Evolutionary conservation across 2,113 vertebrate genomes (phyloP), one percentile per base, ranked within the genome.

Genomic region (Datnioides undecimradiatus): DNA sequence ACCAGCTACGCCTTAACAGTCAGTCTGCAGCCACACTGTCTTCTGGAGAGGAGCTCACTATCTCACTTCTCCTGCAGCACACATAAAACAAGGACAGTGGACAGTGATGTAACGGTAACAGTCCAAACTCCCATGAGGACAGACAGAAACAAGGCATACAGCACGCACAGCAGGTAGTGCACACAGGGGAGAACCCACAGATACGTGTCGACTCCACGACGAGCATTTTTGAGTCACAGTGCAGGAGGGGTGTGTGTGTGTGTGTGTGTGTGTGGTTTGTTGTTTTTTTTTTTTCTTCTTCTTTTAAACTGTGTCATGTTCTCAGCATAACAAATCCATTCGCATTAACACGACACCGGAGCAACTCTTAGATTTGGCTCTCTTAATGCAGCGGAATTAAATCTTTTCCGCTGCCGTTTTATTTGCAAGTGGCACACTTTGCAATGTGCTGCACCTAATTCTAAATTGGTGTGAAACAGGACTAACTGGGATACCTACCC

Each of bases 221-320:
- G 2, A 89, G 87, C 83, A 62, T 80, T 75, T 89, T 73, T 84
- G 14, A 87, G 75, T 92, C 90, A 92, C 92, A 90, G 92, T 92
- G 89, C 86, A 87, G 80, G 72, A 87, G 59, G 62, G 64, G 70
- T 59, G 85, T n/a, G n/a, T n/a, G n/a, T n/a, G n/a, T n/a, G n/a
- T n/a, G n/a, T n/a, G n/a, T n/a, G n/a, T n/a, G n/a, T n/a, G n/a
- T n/a, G n/a, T n/a, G n/a, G n/a, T n/a, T n/a, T n/a, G n/a, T n/a
- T n/a, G n/a, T n/a, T n/a, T n/a, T n/a, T n/a, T n/a, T n/a, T 65
- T 52, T 40, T 55, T 54, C 9, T 54, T 4, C 55, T 54, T 54
- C 64, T 43, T 23, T 36, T 3, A 64, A 71, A 60, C 11, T 19
- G 78, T 74, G 65, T 81, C 82, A 66, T 13, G 64, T 68, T 83